Percentiles rank a stretch among this genome's conserved stretches.
Conservation (phyloP, 2,888 invertebrate species). For the Slavum lentiscoides region DNA sequence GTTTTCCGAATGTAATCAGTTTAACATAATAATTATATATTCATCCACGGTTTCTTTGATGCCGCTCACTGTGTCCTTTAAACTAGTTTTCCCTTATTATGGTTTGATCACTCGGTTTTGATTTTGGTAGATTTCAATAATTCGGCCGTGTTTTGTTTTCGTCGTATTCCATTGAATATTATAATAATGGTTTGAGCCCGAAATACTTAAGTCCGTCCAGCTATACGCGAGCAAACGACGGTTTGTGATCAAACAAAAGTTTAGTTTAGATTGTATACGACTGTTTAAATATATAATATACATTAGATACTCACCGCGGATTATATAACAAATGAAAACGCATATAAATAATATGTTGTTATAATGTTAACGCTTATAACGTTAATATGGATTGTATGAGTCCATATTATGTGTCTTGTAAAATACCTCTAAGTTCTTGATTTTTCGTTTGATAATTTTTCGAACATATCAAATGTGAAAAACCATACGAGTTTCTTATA, state of each 20-base stretch:
- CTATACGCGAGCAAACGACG: neutral
- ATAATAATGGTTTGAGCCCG: slow-evolving; percentile 9
- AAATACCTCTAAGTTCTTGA: neutral
- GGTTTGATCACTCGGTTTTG: slow-evolving; percentile 20
- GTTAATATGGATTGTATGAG: neutral
- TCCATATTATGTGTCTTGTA: neutral
- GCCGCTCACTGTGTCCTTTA: neutral
- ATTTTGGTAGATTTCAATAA: slow-evolving; percentile 4
- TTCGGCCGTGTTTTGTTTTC: slow-evolving; percentile 33
- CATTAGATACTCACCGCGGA: neutral
- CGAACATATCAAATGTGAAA: slow-evolving; percentile 8
- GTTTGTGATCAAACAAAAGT: neutral
- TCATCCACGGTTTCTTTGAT: neutral
- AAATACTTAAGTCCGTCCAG: slow-evolving; percentile 42
- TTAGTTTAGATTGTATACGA: neutral
- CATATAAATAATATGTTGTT: neutral
- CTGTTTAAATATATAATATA: too few relatives aligned
- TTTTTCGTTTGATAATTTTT: slow-evolving; percentile 1
- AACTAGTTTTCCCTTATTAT: neutral
- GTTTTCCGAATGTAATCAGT: neutral
- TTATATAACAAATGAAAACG: neutral
- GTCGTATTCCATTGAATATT: neutral
- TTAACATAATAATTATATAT: too few relatives aligned
- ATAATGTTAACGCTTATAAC: neutral
- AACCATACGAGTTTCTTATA: neutral